phyloP scores from a whole-genome alignment of 2,797 vertebrate genomes.

The Gadopsis bispinosus region DNA sequence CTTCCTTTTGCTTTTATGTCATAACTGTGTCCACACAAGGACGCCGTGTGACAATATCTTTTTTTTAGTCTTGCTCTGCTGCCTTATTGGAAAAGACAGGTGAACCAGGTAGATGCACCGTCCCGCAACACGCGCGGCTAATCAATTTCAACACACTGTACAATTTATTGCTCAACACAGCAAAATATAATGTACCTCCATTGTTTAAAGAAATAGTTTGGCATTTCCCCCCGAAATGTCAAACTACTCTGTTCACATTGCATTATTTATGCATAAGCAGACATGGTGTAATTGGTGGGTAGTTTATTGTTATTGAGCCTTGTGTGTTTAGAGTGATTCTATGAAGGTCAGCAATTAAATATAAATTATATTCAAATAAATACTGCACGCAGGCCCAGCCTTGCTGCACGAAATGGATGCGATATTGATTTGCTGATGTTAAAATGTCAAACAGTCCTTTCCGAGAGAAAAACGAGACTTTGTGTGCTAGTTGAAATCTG shows the following conservation, averaged over 20 bases:
- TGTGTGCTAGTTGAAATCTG: background rate
- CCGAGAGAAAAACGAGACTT: background rate
- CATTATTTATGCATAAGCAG: constrained; percentile 8
- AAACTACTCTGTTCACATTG: background rate
- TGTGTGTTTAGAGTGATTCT: background rate
- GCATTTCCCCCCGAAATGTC: constrained; percentile 2
- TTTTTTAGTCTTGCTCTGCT: too few species aligned
- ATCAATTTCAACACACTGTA: background rate
- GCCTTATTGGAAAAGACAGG: background rate
- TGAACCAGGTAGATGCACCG: background rate
- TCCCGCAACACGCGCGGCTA: background rate
- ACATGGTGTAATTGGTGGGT: background rate
- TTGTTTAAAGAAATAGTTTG: constrained; percentile 1
- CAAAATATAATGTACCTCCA: background rate
- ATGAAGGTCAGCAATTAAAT: background rate
- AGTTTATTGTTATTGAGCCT: background rate
- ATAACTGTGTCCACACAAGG: background rate
- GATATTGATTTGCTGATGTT: constrained; percentile 20
- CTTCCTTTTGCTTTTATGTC: background rate
- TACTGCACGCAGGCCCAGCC: background rate
- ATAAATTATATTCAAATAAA: background rate
- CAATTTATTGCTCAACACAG: background rate
- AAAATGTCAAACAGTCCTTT: constrained; percentile 9
- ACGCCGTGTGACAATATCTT: too few species aligned
- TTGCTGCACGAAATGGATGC: background rate